Base-by-base conservation (phyloP, 2,888 invertebrate species). In the Hirtodrosophila histrioides region DNA sequence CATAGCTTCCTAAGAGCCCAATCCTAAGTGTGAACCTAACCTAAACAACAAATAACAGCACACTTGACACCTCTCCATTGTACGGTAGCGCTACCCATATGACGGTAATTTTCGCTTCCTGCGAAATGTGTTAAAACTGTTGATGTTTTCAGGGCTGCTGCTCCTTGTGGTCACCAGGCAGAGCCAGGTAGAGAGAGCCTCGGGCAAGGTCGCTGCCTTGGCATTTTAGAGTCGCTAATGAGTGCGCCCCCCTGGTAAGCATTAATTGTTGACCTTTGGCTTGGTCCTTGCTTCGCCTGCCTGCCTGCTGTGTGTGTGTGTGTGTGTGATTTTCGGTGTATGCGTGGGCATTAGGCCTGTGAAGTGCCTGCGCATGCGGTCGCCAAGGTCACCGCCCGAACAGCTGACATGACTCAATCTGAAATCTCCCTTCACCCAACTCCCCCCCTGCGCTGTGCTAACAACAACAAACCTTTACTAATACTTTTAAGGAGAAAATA, bases 301-400 rank as follows among this genome's bases (percentile, higher is more conserved):
- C 45, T 37, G 60, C 36, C 63, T 57, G 31, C 54, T 62, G 39
- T 11, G 17, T 40, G 33, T 12, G 46, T 8, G 39, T 39, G 8
- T 43, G 11, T 7, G 24, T 39, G 39, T 53, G 33, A 11, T 33
- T 57, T 31, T 17, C 31, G 24, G 43, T 27, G 7, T 35, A 41
- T 67, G 65, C 45, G 53, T 54, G 24, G 36, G 35, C 29, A 24
- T 36, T 56, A 37, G 36, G 49, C 54, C 36, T 62, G 61, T 53
- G 63, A 63, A 69, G 67, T 74, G 74, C 77, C 69, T 58, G 85
- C 84, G 84, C 84, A 81, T 81, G 80, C 84, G 84, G 81, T 86
- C 66, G 73, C 51, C 86, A 81, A 86, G 85, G 86, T 84, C 84
- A 51, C 53, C 51, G 54, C 50, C 69, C 63, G 53, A 74, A 76